Conservation (phyloP, 2,113 vertebrate genomes). For the Catharus minimus region DNA sequence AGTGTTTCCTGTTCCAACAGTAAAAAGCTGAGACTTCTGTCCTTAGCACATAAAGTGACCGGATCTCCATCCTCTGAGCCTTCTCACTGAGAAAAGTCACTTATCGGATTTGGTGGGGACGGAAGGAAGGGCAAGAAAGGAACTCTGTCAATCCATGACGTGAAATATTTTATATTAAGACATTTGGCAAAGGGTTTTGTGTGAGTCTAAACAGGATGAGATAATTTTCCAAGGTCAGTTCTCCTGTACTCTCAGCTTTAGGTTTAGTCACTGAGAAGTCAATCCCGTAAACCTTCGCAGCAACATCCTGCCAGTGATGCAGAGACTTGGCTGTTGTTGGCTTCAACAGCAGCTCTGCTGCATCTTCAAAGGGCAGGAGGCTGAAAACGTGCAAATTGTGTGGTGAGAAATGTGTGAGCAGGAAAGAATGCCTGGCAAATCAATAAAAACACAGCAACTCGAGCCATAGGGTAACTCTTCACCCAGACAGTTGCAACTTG, state of each 20-base stretch:
- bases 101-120: slow-evolving; percentile 24
- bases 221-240: slow-evolving; percentile 24
- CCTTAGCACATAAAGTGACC: not conserved
- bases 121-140: slow-evolving; percentile 58
- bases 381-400: not conserved
- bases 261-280: not conserved
- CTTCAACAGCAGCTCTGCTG: not conserved
- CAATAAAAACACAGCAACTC: not conserved
- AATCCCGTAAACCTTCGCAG: not conserved
- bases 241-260: not conserved
- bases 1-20: slow-evolving; percentile 33
- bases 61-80: slow-evolving; percentile 38
- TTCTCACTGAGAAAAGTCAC: not conserved
- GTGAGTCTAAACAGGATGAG: slow-evolving; percentile 28
- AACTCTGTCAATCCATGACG: slow-evolving; percentile 16
- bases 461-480: not conserved
- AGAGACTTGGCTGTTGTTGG: not conserved
- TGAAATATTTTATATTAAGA: slow-evolving; percentile 31
- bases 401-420: not conserved
- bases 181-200: not conserved
- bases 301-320: slow-evolving; percentile 26
- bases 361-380: slow-evolving; percentile 22
- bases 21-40: not conserved
- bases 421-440: not conserved
- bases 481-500: not conserved